Percentiles rank a stretch among this genome's conserved stretches.
phyloP scores from a whole-genome alignment of 2,797 vertebrate species.

The Aldrovandia affinis region DNA sequence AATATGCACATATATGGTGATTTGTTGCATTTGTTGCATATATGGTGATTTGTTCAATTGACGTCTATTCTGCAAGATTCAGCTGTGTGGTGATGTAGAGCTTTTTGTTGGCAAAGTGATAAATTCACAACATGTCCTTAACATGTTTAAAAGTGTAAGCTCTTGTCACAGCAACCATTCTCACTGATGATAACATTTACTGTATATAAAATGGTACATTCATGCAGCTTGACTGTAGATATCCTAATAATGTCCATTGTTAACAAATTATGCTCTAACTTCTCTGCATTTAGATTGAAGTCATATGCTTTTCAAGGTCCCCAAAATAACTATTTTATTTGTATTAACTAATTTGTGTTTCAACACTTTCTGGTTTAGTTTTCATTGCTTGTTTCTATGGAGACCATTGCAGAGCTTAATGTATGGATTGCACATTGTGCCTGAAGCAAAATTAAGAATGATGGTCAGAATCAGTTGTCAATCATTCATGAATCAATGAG shows the following conservation, averaged over 20 bases:
- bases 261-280: no score
- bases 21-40: no score
- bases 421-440: neutral
- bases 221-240: no score
- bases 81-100: neutral
- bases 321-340: neutral
- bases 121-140: conserved; percentile 1
- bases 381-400: neutral
- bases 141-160: neutral
- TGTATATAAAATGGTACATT: neutral
- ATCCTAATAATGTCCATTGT: no score
- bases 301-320: no score
- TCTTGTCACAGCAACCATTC: neutral
- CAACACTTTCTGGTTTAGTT: neutral
- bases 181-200: neutral
- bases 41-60: no score
- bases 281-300: no score
- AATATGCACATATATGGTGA: no score
- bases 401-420: neutral
- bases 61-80: neutral
- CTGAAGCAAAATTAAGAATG: neutral
- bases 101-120: neutral
- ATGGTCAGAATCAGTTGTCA: neutral
- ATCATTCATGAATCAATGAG: neutral
- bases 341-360: neutral